These are phyloP conservation scores for Microtus montanus DNA, from an alignment of 2,113 vertebrate species.

Conservation along the genomic window DNA sequence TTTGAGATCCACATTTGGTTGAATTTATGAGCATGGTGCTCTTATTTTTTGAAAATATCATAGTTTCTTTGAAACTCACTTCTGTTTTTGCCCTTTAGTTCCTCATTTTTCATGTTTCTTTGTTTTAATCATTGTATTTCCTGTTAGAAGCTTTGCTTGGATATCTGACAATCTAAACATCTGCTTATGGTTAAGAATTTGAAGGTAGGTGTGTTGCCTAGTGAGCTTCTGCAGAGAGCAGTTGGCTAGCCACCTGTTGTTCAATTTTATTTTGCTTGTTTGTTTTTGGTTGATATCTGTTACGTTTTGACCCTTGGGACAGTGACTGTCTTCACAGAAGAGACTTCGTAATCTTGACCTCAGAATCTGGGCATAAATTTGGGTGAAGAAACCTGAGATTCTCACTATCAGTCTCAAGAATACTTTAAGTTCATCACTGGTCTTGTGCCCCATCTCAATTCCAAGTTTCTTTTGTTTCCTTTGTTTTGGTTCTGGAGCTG, in stretches of 20 bases:
- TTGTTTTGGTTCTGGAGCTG: neutral
- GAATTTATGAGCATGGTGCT: neutral
- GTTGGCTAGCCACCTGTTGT: neutral
- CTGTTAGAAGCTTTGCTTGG: conserved; percentile 36
- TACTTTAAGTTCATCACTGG: neutral
- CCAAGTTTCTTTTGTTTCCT: neutral
- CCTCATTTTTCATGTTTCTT: conserved; percentile 50
- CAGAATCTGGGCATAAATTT: conserved; percentile 4
- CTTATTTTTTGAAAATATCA: conserved; percentile 30
- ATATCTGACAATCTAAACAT: neutral
- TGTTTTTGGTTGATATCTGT: neutral
- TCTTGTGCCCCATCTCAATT: neutral
- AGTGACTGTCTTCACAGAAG: conserved; percentile 20
- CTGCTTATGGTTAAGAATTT: conserved; percentile 41
- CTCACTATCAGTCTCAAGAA: conserved; percentile 36
- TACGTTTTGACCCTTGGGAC: neutral
- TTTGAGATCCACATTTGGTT: neutral
- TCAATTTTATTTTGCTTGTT: neutral
- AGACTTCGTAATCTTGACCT: neutral
- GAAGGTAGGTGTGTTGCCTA: neutral
- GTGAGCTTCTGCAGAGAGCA: neutral
- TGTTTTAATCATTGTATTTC: conserved; percentile 53
- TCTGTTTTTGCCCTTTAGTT: neutral
- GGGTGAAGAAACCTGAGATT: conserved; percentile 11
- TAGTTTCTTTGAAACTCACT: conserved; percentile 18